A percentile compares a stretch with the other conserved stretches of the same genome.
Conservation (phyloP, 2,888 invertebrate species). For the Diploptera punctata region DNA sequence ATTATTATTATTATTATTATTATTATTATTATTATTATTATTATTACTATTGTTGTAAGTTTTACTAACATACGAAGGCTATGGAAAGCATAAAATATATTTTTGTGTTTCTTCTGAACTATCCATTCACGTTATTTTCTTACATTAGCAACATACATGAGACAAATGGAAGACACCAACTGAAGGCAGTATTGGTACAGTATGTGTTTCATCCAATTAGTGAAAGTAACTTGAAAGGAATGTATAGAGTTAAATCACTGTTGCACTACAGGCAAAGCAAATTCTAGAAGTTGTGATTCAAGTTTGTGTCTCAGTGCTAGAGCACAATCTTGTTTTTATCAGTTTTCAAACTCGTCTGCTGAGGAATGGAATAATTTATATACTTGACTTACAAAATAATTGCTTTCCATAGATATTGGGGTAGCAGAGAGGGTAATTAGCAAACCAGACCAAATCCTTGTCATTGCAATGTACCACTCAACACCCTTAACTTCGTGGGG, state of each 20-base stretch:
- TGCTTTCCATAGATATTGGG: background rate
- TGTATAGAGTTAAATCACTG: background rate
- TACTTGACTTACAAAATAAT: slow-evolving; percentile 3
- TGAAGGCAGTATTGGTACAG: too few species aligned
- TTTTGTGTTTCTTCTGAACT: too few species aligned
- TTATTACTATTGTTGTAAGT: too few species aligned
- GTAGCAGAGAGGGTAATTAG: slow-evolving; percentile 4
- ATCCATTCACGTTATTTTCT: too few species aligned
- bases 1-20: too few species aligned
- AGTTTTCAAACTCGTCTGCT: background rate
- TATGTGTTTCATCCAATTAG: slow-evolving; percentile 7
- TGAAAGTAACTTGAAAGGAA: background rate
- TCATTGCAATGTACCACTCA: background rate
- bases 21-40: too few species aligned
- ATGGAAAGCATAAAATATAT: too few species aligned
- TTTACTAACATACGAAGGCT: too few species aligned
- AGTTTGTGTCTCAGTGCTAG: background rate
- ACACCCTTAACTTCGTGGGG: slow-evolving; percentile 3
- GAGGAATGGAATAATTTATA: slow-evolving; percentile 11
- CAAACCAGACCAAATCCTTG: slow-evolving; percentile 2
- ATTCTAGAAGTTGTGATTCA: background rate
- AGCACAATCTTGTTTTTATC: background rate
- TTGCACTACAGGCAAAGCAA: background rate
- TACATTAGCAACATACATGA: too few species aligned
- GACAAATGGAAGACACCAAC: too few species aligned